Evolutionary conservation across 2,888 invertebrate genomes (phyloP), one percentile per base, ranked within the genome.

Genomic region (Coelinius sp.): DNA sequence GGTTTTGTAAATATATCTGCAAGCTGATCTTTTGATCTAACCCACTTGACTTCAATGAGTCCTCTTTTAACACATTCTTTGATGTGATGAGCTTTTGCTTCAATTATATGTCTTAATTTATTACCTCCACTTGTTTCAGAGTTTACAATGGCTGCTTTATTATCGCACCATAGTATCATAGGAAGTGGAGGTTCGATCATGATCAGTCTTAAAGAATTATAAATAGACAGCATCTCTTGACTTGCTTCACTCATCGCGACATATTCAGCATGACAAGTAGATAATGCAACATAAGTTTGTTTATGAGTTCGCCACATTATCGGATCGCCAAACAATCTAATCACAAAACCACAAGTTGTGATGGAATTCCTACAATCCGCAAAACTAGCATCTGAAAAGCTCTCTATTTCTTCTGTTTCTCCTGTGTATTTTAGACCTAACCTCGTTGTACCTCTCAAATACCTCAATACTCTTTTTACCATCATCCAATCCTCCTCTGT

Each of bases 291-390:
- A 67, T 63, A 73, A 7, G 67, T 25, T 56, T 73, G 70, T 52
- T 73, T 70, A 35, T 66, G 70, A 53, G 67, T 71, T 68, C 70
- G 70, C 70, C 73, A 73, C 31, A 68, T 68, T 10, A 73, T 67
- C 31, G 49, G 14, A 17, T 74, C 74, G 17, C 71, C 71, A 44
- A 71, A 74, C 17, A 74, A 7, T 53, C 59, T 71, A 38, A 74
- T 71, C n/a, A 66, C 14, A 35, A 68, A 71, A 41, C 73, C 73
- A 10, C 68, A 56, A 5, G 71, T 74, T n/a, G 73, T 68, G 56
- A 56, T 56, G 22, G 71, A 69, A 52, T 62, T 35, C 31, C 68
- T 38, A 44, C 70, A 67, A 22, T 74, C 71, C 7, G 27, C 27
- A 35, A 73, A 73, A 46, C 70, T 73, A 2, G 73, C 71, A 38